Percentiles rank a stretch among this genome's conserved stretches.
Conservation (phyloP, 2,797 vertebrate species). For the Gymnothorax javanicus region DNA sequence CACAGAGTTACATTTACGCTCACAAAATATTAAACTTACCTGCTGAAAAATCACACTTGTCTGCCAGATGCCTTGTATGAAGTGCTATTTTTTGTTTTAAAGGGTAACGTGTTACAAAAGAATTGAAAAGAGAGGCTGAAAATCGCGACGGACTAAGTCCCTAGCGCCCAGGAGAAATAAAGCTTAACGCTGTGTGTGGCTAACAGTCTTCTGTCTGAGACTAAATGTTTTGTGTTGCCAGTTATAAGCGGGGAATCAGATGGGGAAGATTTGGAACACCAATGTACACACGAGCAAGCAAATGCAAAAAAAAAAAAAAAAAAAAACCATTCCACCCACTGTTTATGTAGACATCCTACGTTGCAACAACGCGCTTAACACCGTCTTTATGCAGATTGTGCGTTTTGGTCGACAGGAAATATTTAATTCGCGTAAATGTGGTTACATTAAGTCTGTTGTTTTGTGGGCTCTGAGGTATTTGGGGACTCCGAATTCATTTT, state of each 20-base stretch:
- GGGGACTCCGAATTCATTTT: conserved; percentile 17
- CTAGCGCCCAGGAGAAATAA: conserved; percentile 53
- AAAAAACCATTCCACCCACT: conserved; percentile 52
- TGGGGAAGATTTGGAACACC: conserved; percentile 31
- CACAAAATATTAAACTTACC: conserved; percentile 59
- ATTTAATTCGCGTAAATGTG: conserved; percentile 9
- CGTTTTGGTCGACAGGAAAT: background rate
- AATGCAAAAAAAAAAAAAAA: conserved; percentile 51
- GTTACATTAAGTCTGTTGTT: background rate
- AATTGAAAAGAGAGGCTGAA: conserved; percentile 33
- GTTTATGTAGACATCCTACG: conserved; percentile 52
- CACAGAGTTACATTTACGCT: conserved; percentile 28
- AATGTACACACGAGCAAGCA: conserved; percentile 49
- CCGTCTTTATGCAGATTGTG: background rate
- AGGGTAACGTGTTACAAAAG: conserved; percentile 29
- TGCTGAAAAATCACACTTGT: conserved; percentile 32
- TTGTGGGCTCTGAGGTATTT: background rate
- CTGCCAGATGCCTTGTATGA: conserved; percentile 26
- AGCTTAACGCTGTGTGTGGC: conserved; percentile 72
- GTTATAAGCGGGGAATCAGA: conserved; percentile 67
- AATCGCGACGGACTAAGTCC: conserved; percentile 37
- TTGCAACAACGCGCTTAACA: conserved; percentile 7
- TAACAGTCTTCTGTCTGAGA: conserved; percentile 53
- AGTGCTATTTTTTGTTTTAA: conserved; percentile 29
- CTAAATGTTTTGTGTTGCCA: conserved; percentile 70